Evolutionary conservation across 1,140 invertebrate species (phyloP).

Genomic region (Cotesia vestalis): DNA sequence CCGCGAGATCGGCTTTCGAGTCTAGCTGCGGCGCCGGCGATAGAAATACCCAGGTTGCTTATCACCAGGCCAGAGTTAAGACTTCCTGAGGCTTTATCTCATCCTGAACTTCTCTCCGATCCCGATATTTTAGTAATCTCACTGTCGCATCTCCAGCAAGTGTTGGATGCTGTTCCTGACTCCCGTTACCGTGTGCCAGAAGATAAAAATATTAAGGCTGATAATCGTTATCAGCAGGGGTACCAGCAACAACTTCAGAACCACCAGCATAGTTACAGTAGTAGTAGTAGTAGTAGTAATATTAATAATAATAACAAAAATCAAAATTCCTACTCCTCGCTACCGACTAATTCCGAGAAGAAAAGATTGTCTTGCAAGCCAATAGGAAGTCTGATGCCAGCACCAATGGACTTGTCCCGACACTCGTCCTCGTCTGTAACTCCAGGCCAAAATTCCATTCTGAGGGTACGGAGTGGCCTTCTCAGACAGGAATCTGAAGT

Average conservation of each 20-base stretch:
- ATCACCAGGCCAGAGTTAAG: conserved; percentile 75
- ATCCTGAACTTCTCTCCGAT: conserved; percentile 76
- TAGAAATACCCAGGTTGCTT: conserved; percentile 79
- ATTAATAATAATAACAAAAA: neutral
- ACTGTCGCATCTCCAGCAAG: conserved; percentile 77
- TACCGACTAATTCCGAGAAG: conserved; percentile 27
- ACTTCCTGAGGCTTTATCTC: conserved; percentile 75
- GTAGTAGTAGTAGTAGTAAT: too few relatives aligned
- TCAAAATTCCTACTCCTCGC: conserved; percentile 1
- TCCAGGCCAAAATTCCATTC: conserved; percentile 48
- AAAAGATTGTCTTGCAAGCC: conserved; percentile 53
- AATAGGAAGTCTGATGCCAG: conserved; percentile 61
- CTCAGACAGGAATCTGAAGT: conserved; percentile 63
- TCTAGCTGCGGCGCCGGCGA: conserved; percentile 76
- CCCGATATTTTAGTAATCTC: conserved; percentile 82
- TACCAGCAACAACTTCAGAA: conserved; percentile 35
- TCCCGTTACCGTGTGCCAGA: neutral
- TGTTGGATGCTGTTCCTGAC: conserved; percentile 61
- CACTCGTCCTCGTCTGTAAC: conserved; percentile 43
- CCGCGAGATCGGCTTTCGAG: conserved; percentile 77
- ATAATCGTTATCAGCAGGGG: conserved; percentile 41
- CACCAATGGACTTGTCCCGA: conserved; percentile 58
- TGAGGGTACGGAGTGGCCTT: conserved; percentile 55
- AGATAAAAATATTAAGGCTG: neutral
- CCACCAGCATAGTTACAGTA: neutral